Evolutionary conservation across 2,113 vertebrate species (phyloP), one percentile per base, ranked within the genome.

Genomic region (Dromas ardeola): DNA sequence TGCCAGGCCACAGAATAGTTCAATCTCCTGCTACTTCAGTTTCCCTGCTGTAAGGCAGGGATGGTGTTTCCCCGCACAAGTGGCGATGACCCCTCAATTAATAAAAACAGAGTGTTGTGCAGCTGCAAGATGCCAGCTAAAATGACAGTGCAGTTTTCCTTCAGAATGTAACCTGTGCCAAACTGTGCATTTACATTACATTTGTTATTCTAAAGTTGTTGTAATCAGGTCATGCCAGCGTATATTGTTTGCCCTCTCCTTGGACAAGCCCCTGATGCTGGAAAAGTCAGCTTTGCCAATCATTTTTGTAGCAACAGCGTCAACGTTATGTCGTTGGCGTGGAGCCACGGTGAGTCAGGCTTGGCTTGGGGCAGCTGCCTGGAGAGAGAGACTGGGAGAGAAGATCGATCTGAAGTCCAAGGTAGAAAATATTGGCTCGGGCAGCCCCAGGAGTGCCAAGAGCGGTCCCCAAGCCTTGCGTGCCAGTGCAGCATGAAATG

Each of bases 101-200:
- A 79, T 42, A 29, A 78, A 67, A 50, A 18, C 26, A 6, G 36
- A 2, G 49, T 8, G 73, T 56, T 85, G 78, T 87, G 55, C 40
- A 32, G 88, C 65, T 55, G 76, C 32, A 17, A 23, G 49, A 13
- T 13, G 61, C 77, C 73, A 91, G 76, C 72, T 15, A 10, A 93
- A 92, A 74, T 95, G 91, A 93, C 94, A 52, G 74, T 66, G 95
- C 95, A 86, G 17, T 79, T 95, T 97, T 45, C 22, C 59, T 81
- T 81, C 55, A 13, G 22, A 80, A 38, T 1, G 10, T 2, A 40
- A 40, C 58, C 36, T 6, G 30, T 50, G 90, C 90, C 94, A 67
- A 34, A 14, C 65, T 40, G n/a, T 14, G 56, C 52, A 21, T 67
- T 77, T 86, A 11, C 36, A 7, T 70, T 26, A 5, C 9, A 21